Evolutionary conservation across 2,113 vertebrate genomes (phyloP).

Genomic region (Cyphomyrus plagiostoma): DNA sequence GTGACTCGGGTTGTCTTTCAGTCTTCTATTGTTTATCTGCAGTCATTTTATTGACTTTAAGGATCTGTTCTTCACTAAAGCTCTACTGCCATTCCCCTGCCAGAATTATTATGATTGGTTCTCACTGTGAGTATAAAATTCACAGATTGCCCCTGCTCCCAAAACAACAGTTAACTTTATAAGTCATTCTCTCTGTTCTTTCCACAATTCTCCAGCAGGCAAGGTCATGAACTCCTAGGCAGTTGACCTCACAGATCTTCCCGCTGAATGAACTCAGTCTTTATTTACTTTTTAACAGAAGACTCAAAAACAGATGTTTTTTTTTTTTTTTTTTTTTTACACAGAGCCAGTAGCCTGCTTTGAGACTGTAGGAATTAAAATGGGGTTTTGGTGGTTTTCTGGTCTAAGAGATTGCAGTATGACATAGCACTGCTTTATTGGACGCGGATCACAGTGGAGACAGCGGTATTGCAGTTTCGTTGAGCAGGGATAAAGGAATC

Average conservation of each 20-base stretch:
- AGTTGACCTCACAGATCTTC: background rate
- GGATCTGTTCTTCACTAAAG: background rate
- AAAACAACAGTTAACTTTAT: background rate
- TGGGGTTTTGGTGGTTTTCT: background rate
- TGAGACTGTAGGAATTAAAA: background rate
- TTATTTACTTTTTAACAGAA: background rate
- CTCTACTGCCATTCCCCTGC: background rate
- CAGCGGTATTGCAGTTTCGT: background rate
- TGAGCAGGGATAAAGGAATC: background rate
- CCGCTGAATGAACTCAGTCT: background rate
- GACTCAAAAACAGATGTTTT: background rate
- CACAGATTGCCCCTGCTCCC: background rate
- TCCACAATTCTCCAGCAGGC: background rate
- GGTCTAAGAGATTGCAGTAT: background rate
- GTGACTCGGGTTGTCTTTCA: background rate
- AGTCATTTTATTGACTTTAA: background rate
- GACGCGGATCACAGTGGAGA: background rate
- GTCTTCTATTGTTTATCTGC: background rate
- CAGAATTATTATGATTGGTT: background rate
- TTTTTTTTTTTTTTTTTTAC: background rate
- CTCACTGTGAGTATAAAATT: background rate
- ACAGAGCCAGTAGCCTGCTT: background rate
- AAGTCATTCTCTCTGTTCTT: background rate
- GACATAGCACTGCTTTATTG: background rate
- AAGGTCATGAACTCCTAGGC: background rate